Conservation (phyloP, 2,113 vertebrate species). For the Cairina moschata region DNA sequence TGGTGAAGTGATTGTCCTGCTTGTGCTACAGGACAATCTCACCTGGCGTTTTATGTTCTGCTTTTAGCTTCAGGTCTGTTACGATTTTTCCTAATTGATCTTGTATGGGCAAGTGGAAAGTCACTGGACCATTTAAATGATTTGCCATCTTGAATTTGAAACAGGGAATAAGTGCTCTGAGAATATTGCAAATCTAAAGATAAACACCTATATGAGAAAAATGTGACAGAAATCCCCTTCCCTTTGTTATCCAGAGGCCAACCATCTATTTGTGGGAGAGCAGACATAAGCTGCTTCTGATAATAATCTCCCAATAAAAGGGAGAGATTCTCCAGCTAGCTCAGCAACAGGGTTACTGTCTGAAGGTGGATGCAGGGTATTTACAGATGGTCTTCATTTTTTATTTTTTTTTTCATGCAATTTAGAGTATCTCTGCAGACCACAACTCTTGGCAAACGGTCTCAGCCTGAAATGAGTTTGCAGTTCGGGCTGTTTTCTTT, state of each 20-base stretch:
- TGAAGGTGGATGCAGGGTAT: neutral
- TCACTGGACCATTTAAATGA: neutral
- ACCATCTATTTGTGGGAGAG: neutral
- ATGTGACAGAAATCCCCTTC: neutral
- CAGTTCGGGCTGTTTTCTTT: neutral
- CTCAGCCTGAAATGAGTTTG: neutral
- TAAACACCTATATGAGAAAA: neutral
- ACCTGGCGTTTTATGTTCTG: neutral
- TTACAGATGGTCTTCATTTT: neutral
- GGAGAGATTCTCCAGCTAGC: neutral
- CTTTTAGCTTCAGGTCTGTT: neutral
- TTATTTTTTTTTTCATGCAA: neutral
- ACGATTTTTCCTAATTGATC: neutral
- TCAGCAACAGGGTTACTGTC: neutral
- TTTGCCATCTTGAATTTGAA: neutral
- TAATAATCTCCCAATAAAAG: neutral
- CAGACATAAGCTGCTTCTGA: neutral
- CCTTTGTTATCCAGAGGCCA: neutral
- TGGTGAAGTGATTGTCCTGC: too few relatives aligned
- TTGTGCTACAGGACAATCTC: neutral
- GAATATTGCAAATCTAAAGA: neutral
- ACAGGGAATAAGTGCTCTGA: neutral
- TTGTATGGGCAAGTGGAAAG: neutral
- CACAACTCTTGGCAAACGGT: neutral
- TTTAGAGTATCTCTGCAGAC: neutral